Conservation (phyloP, 2,888 invertebrate genomes). For the Drepana falcataria region DNA sequence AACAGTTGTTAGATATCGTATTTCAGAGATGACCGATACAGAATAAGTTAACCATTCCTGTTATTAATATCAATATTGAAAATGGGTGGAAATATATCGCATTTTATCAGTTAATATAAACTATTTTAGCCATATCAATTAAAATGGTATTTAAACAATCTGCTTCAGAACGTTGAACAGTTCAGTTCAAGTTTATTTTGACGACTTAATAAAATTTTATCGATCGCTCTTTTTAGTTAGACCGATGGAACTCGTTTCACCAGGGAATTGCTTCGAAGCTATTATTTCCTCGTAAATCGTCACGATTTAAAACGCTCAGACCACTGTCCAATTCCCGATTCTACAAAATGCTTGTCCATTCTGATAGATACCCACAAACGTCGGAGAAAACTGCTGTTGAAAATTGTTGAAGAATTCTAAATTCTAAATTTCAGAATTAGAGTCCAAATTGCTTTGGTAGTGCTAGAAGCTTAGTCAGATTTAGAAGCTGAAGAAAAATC, state of each 20-base stretch:
- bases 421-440: conserved; percentile 15
- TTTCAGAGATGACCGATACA: too few species aligned
- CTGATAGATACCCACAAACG: conserved; percentile 65
- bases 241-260: conserved; percentile 32
- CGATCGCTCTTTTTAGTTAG: conserved; percentile 4
- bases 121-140: too few species aligned
- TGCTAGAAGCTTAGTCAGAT: conserved; percentile 41
- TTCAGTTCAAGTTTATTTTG: background rate
- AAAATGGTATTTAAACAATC: too few species aligned
- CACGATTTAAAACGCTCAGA: conserved; percentile 63
- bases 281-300: conserved; percentile 70
- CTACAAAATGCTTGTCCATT: conserved; percentile 72
- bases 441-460: conserved; percentile 21
- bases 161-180: too few species aligned
- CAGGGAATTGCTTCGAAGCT: conserved; percentile 49
- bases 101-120: too few species aligned
- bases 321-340: conserved; percentile 66
- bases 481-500: conserved; percentile 53
- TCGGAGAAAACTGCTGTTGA: conserved; percentile 27
- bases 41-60: too few species aligned
- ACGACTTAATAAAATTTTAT: background rate
- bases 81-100: too few species aligned
- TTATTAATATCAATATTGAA: too few species aligned
- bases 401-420: conserved; percentile 10
- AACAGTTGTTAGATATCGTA: too few species aligned